Evolutionary conservation across 1,140 invertebrate genomes (phyloP).

Genomic region (Drosophila watanabei): DNA sequence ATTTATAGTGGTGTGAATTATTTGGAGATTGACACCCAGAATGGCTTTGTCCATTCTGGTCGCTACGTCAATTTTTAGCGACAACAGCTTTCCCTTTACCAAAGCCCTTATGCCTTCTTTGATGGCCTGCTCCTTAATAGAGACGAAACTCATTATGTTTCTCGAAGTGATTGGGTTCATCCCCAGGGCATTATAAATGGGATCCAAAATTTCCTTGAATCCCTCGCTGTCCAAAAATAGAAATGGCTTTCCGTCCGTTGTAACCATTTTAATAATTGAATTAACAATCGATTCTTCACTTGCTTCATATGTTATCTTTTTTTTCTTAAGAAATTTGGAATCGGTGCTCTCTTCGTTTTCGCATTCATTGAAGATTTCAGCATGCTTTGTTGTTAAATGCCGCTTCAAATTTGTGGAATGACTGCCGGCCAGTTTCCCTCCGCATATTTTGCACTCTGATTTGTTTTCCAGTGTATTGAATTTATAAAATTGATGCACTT

Average conservation of each 20-base stretch:
- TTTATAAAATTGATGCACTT: too few species aligned
- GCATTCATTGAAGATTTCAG: too few species aligned
- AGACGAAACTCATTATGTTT: slow-evolving; percentile 34
- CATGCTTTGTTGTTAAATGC: too few species aligned
- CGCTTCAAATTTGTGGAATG: too few species aligned
- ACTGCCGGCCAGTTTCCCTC: too few species aligned
- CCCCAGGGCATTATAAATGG: slow-evolving; percentile 18
- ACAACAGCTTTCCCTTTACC: slow-evolving; percentile 27
- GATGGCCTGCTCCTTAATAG: slow-evolving; percentile 17
- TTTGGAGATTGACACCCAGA: slow-evolving; percentile 24
- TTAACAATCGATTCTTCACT: too few species aligned
- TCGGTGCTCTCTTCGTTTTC: too few species aligned
- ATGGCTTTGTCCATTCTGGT: slow-evolving; percentile 27
- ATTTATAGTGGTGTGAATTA: slow-evolving; percentile 4
- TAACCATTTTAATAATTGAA: too few species aligned
- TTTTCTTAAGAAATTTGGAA: background rate
- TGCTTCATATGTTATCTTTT: too few species aligned
- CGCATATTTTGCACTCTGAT: too few species aligned
- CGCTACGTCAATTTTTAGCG: slow-evolving; percentile 26
- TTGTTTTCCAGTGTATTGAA: too few species aligned
- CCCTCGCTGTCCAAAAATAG: background rate
- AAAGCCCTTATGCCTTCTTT: slow-evolving; percentile 30
- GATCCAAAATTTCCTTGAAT: slow-evolving; percentile 10
- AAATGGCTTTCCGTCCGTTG: too few species aligned
- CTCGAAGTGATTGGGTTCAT: slow-evolving; percentile 27